Conservation (phyloP, 1,140 invertebrate genomes). For the Aplysia californica region DNA sequence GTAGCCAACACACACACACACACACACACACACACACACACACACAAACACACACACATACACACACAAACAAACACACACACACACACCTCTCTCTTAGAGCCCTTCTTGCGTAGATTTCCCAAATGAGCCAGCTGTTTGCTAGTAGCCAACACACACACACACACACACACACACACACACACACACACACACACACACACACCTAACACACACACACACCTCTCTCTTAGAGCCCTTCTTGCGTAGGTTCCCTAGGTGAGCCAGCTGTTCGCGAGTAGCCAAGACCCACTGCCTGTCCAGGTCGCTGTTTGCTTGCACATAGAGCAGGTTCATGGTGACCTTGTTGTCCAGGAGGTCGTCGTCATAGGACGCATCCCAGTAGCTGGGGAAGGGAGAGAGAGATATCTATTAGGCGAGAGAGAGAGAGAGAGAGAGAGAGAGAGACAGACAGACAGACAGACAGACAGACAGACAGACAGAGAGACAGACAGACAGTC, state of each 20-base stretch:
- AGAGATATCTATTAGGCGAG: too few relatives aligned
- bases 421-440: too few relatives aligned
- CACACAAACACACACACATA: too few relatives aligned
- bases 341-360: slow-evolving; percentile 83
- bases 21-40: too few relatives aligned
- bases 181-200: too few relatives aligned
- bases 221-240: slow-evolving; percentile 86
- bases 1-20: background rate
- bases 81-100: slow-evolving; percentile 80
- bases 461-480: background rate
- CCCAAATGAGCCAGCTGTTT: too few relatives aligned
- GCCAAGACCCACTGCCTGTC: slow-evolving; percentile 86
- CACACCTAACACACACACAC: too few relatives aligned
- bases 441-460: too few relatives aligned
- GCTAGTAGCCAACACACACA: too few relatives aligned
- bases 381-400: slow-evolving; percentile 76
- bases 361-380: slow-evolving; percentile 87
- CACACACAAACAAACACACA: too few relatives aligned
- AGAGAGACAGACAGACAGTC: slow-evolving; percentile 5
- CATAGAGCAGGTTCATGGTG: slow-evolving; percentile 87
- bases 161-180: too few relatives aligned
- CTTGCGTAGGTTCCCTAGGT: slow-evolving; percentile 78
- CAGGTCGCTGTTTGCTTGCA: slow-evolving; percentile 80
- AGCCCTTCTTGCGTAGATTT: background rate
- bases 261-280: slow-evolving; percentile 75